Percentiles rank a stretch among this genome's conserved stretches.
These are phyloP conservation scores for Connochaetes taurinus DNA, from an alignment of 2,113 vertebrate genomes.

Conservation along the genomic window DNA sequence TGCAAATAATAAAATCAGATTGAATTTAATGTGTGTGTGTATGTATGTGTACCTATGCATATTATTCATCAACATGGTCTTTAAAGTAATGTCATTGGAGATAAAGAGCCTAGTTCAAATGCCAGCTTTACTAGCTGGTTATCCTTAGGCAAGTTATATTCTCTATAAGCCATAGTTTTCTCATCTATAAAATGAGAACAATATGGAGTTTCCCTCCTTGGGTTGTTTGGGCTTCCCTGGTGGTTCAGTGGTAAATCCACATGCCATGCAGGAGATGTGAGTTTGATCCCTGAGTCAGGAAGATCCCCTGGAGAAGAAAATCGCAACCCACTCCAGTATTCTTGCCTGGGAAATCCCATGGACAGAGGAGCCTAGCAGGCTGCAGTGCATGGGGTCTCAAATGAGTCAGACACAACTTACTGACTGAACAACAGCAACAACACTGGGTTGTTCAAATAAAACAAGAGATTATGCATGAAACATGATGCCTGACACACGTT, in stretches of 20 bases:
- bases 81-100: constrained; percentile 1
- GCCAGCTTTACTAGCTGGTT: background rate
- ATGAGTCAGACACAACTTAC: background rate
- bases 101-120: background rate
- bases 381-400: background rate
- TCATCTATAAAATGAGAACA: background rate
- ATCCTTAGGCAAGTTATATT: background rate
- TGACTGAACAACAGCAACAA: background rate
- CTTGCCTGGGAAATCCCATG: background rate
- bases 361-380: background rate
- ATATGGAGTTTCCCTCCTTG: background rate
- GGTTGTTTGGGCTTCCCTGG: background rate
- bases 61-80: background rate
- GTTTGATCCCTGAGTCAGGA: background rate
- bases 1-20: constrained; percentile 19
- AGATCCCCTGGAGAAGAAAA: background rate
- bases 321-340: background rate
- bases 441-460: background rate
- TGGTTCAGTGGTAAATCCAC: background rate
- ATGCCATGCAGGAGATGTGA: background rate
- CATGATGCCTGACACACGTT: background rate
- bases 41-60: background rate
- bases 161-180: background rate
- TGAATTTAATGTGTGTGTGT: constrained; percentile 1
- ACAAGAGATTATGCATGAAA: background rate